These are phyloP conservation scores for Dryadula phaetusa DNA, from an alignment of 2,888 invertebrate genomes.

Conservation along the genomic window DNA sequence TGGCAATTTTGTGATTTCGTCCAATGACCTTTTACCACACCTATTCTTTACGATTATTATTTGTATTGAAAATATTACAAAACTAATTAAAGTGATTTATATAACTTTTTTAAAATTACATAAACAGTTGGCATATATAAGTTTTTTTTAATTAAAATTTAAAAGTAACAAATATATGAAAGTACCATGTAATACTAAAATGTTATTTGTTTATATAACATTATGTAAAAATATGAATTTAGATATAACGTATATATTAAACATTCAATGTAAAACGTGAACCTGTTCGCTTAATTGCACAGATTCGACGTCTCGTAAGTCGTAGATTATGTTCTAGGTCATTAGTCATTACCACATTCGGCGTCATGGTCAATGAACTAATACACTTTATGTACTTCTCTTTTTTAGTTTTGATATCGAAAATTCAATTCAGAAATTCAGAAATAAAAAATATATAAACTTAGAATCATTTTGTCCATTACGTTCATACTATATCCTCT, in stretches of 20 bases:
- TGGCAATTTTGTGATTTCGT: constrained; percentile 25
- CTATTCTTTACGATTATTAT: background rate
- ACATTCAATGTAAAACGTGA: background rate
- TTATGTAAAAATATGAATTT: background rate
- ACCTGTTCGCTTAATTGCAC: constrained; percentile 1
- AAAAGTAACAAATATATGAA: too few relatives aligned
- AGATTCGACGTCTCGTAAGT: background rate
- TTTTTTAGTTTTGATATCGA: background rate
- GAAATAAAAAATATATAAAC: too few relatives aligned
- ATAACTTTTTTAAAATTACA: background rate
- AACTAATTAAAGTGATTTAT: background rate
- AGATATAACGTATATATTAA: background rate
- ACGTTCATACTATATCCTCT: too few relatives aligned
- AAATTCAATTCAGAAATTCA: too few relatives aligned
- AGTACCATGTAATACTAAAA: too few relatives aligned
- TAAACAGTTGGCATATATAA: too few relatives aligned
- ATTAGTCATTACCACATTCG: constrained; percentile 14
- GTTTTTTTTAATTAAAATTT: too few relatives aligned
- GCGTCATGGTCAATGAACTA: constrained; percentile 26
- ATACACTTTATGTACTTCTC: background rate
- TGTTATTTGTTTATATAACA: background rate
- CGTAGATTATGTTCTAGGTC: constrained; percentile 15
- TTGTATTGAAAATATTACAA: background rate
- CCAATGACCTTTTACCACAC: constrained; percentile 16
- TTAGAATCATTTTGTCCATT: too few relatives aligned